Evolutionary conservation across 2,113 vertebrate species (phyloP).

Genomic region (Rafetus swinhoei): DNA sequence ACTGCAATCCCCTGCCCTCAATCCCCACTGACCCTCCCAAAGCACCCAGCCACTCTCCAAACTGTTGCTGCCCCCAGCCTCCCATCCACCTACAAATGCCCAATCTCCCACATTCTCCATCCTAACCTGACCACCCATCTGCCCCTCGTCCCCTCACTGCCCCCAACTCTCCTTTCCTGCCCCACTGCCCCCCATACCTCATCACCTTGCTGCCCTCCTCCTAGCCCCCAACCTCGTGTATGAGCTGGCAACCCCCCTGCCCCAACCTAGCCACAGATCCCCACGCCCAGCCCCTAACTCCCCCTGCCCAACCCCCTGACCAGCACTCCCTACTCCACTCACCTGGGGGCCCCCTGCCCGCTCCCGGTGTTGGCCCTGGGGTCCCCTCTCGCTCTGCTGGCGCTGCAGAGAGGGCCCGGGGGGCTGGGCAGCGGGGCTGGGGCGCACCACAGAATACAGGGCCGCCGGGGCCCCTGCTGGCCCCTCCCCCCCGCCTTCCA

Average conservation of each 20-base stretch:
- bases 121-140: background rate
- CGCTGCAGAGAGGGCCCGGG: background rate
- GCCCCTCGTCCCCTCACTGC: no score
- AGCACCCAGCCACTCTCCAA: background rate
- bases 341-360: constrained; percentile 49
- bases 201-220: background rate
- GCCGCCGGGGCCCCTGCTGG: constrained; percentile 62
- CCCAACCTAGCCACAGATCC: background rate
- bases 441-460: constrained; percentile 75
- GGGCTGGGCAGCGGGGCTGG: constrained; percentile 22
- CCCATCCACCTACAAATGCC: background rate
- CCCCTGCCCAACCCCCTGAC: background rate
- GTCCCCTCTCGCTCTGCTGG: constrained; percentile 62
- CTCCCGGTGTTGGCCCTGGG: constrained; percentile 53
- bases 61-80: background rate
- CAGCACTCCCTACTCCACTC: constrained; percentile 21
- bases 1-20: background rate
- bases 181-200: background rate
- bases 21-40: background rate
- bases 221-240: background rate
- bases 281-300: constrained; percentile 21
- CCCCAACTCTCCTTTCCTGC: background rate
- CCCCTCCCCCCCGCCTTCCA: constrained; percentile 74
- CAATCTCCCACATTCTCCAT: background rate
- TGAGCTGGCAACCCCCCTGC: background rate